Base-by-base conservation (phyloP, 2,888 invertebrate genomes). In the Callyntrura sp. region DNA sequence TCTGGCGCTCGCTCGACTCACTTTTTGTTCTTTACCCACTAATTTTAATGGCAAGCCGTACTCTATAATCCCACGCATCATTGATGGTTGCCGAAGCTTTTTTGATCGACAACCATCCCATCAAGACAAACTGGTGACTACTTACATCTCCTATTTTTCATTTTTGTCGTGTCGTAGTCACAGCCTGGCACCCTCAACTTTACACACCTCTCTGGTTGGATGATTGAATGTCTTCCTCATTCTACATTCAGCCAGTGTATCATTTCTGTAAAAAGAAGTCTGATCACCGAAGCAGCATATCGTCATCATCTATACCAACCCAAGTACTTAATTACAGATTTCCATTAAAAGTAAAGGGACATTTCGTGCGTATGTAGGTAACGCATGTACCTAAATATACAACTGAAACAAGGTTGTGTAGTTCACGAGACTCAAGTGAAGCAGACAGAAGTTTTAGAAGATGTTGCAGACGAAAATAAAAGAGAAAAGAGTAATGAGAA, bases 351-450 rank as follows among this genome's bases (percentile, higher is more conserved):
- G 25, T n/a, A 25, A 79, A 70, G 57, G 73, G 51, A 73, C 51
- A 62, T 23, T 76, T 45, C 51, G 51, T 51, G 51, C 76, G n/a
- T n/a, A n/a, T n/a, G n/a, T n/a, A n/a, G n/a, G n/a, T n/a, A n/a
- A n/a, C n/a, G n/a, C n/a, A n/a, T n/a, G n/a, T n/a, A n/a, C n/a
- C n/a, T n/a, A 48, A 23, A 17, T 51, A 51, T 48, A 23, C 23
- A n/a, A 85, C 23, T 23, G 65, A 81, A 88, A 82, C 87, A 88
- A 88, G 88, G 88, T 76, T 88, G 82, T 17, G 45, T 83, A 28
- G 76, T 83, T 88, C 88, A 83, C 83, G 83, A 88, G 48, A 25
- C n/a, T n/a, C n/a, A n/a, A n/a, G n/a, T n/a, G n/a, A n/a, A n/a
- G n/a, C n/a, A n/a, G n/a, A n/a, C n/a, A n/a, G n/a, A n/a, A n/a